A percentile compares a stretch with the other conserved stretches of the same genome.
Evolutionary conservation across 30 jellyfish, hydroid and myxozoan species (phyloP).

Genomic region (Aurelia coerulea): DNA sequence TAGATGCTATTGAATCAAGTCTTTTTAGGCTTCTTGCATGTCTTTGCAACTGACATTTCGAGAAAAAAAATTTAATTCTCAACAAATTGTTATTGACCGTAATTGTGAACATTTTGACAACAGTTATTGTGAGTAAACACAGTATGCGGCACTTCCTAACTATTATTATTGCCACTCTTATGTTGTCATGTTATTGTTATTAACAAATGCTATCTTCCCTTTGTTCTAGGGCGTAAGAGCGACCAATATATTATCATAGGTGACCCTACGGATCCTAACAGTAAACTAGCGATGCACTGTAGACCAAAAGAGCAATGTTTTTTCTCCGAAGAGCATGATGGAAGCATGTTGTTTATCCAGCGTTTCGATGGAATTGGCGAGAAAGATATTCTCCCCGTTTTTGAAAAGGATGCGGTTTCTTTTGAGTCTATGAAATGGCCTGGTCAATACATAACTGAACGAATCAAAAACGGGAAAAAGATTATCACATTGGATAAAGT

Average conservation of each 20-base stretch:
- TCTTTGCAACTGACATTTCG: too few relatives aligned
- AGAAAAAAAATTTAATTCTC: too few relatives aligned
- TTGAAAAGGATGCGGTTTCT: not conserved
- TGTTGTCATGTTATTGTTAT: too few relatives aligned
- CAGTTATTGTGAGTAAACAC: too few relatives aligned
- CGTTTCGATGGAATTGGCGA: not conserved
- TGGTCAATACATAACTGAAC: not conserved
- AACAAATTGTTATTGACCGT: too few relatives aligned
- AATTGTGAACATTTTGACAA: too few relatives aligned
- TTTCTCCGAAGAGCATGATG: not conserved
- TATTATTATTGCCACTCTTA: too few relatives aligned
- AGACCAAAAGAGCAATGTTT: not conserved
- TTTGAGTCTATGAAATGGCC: slow-evolving; percentile 6
- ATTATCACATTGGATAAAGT: not conserved
- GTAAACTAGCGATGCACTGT: not conserved
- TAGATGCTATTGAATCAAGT: too few relatives aligned
- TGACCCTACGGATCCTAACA: not conserved
- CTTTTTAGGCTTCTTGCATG: too few relatives aligned
- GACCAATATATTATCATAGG: not conserved
- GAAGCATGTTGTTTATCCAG: not conserved
- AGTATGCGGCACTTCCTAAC: too few relatives aligned
- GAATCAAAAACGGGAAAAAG: not conserved
- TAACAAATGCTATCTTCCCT: too few relatives aligned
- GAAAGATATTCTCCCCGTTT: slow-evolving; percentile 2
- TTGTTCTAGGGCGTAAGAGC: not conserved